Conservation (phyloP, 2,888 invertebrate genomes). For the Pristionchus entomophagus region DNA sequence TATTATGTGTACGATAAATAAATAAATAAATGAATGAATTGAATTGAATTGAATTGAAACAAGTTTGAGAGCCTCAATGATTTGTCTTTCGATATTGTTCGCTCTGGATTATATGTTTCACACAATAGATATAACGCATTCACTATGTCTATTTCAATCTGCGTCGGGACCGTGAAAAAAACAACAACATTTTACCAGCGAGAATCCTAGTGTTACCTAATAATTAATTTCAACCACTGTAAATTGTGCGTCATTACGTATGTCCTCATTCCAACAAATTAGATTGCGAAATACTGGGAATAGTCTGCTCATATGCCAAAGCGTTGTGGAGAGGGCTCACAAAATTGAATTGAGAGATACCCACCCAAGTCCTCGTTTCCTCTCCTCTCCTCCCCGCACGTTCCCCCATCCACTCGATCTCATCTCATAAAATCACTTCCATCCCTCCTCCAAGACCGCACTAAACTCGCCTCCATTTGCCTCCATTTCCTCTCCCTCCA, state of each 20-base stretch:
- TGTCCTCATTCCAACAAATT: no score
- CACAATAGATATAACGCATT: not conserved
- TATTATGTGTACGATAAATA: no score
- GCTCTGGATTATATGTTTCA: not conserved
- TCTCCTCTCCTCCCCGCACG: not conserved
- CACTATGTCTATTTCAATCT: not conserved
- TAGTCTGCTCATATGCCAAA: no score
- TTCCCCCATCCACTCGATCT: not conserved
- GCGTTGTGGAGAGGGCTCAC: no score
- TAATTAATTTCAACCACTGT: no score
- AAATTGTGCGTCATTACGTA: no score
- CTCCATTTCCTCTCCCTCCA: not conserved
- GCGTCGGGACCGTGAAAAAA: not conserved
- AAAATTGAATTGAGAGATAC: no score
- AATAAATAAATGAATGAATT: no score
- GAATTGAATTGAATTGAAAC: no score
- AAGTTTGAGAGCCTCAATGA: not conserved
- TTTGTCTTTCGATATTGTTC: not conserved
- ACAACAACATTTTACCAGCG: not conserved
- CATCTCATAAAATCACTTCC: conserved; percentile 37
- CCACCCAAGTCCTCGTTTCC: no score
- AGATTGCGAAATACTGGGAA: no score
- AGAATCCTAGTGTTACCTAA: no score
- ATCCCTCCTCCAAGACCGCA: conserved; percentile 19
- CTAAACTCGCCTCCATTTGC: not conserved